A percentile compares a stretch with the other conserved stretches of the same genome.
phyloP scores from a whole-genome alignment of 2,888 invertebrate genomes.

The Leptinotarsa juncta region DNA sequence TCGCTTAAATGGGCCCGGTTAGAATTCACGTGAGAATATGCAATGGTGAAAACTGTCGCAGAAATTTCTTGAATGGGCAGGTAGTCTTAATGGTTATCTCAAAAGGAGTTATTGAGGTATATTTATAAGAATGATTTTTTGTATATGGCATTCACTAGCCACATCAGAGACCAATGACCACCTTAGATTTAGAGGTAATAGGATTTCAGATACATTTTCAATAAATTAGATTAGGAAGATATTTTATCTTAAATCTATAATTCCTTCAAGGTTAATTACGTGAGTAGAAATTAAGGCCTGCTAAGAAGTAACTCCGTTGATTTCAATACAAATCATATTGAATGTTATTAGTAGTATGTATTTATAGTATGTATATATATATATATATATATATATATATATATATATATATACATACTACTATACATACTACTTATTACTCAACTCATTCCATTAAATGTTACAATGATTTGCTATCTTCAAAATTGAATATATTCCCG shows the following conservation, averaged over 20 bases:
- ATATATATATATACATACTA: too few relatives aligned
- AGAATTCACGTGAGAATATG: constrained; percentile 29
- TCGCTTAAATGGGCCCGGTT: constrained; percentile 8
- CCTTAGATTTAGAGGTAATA: neutral
- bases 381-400: too few relatives aligned
- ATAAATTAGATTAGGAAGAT: constrained; percentile 6
- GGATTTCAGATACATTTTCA: constrained; percentile 2
- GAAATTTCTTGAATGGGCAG: constrained; percentile 3
- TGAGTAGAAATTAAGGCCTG: too few relatives aligned
- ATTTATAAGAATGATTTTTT: neutral
- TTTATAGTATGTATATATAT: too few relatives aligned
- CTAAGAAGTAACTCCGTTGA: too few relatives aligned
- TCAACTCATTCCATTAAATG: too few relatives aligned
- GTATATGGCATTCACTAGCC: neutral
- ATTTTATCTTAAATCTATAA: neutral
- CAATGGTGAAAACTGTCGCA: constrained; percentile 14
- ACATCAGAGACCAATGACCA: neutral
- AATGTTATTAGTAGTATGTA: too few relatives aligned
- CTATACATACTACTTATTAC: too few relatives aligned
- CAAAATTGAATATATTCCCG: too few relatives aligned
- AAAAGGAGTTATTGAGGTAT: constrained; percentile 8
- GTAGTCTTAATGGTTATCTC: constrained; percentile 7
- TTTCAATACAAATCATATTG: too few relatives aligned
- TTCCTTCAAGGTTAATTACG: too few relatives aligned
- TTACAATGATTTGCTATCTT: too few relatives aligned